Conservation (phyloP, 1,140 invertebrate genomes). For the Drosophila varians region DNA sequence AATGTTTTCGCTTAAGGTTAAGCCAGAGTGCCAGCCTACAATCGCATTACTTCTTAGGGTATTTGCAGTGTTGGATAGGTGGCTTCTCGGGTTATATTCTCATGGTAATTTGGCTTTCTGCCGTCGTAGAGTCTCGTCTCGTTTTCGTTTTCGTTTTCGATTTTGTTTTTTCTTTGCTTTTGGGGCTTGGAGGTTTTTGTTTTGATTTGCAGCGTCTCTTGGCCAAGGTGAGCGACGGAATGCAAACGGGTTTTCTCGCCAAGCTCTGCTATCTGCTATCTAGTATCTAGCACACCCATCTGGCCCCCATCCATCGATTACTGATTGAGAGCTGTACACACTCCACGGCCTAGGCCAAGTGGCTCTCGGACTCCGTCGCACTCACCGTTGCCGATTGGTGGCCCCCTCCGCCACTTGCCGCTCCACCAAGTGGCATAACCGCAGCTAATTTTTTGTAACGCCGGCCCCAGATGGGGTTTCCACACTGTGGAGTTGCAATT, state of each 20-base stretch:
- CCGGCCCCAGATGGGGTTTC: not conserved
- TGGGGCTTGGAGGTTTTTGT: conserved; percentile 20
- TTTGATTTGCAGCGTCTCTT: conserved; percentile 40
- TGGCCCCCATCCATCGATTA: conserved; percentile 8
- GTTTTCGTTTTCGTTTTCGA: conserved; percentile 24
- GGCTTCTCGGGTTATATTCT: no score
- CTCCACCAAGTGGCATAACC: conserved; percentile 23
- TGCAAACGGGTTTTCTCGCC: conserved; percentile 38
- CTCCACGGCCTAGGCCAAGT: conserved; percentile 28
- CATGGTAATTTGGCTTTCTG: conserved; percentile 30
- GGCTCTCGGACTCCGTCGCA: conserved; percentile 1
- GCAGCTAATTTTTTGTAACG: conserved; percentile 24
- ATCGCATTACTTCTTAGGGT: not conserved
- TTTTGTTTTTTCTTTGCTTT: conserved; percentile 17
- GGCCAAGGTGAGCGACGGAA: conserved; percentile 56
- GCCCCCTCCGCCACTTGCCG: not conserved
- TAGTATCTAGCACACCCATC: not conserved
- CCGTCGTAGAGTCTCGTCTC: conserved; percentile 11
- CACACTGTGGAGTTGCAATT: no score
- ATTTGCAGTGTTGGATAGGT: not conserved
- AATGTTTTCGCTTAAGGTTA: no score
- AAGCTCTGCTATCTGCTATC: conserved; percentile 7
- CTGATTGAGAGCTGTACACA: conserved; percentile 52
- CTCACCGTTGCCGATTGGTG: not conserved
- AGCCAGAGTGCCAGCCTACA: no score